These are phyloP conservation scores for Potamarius usumacintae DNA, from an alignment of 2,113 vertebrate genomes.

Conservation along the genomic window DNA sequence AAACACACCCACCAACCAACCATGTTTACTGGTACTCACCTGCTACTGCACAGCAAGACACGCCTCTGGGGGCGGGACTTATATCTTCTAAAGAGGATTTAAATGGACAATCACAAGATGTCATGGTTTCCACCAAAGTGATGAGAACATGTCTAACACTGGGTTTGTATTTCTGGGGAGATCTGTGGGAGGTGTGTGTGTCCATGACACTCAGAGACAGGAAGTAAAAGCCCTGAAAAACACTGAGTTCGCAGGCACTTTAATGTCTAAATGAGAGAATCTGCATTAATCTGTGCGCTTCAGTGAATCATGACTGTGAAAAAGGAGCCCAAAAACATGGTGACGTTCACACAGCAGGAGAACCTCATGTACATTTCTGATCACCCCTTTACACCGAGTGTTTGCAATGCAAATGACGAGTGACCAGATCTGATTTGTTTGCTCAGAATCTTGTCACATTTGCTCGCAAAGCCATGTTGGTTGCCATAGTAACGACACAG, in stretches of 20 bases:
- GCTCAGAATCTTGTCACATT: neutral
- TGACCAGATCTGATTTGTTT: conserved; percentile 2
- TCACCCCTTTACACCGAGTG: neutral
- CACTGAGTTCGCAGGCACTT: neutral
- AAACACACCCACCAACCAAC: too few relatives aligned
- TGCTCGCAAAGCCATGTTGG: neutral
- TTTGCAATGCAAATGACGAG: conserved; percentile 12
- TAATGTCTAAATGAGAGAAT: neutral
- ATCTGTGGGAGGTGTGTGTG: neutral
- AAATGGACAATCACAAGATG: too few relatives aligned
- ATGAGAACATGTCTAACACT: neutral
- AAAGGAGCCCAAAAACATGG: neutral
- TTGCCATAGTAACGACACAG: neutral
- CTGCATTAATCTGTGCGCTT: neutral
- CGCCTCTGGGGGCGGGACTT: too few relatives aligned
- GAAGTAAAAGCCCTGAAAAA: neutral
- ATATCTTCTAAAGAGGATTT: too few relatives aligned
- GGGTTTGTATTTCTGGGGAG: neutral
- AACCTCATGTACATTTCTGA: neutral
- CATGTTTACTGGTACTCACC: too few relatives aligned
- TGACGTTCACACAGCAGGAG: neutral
- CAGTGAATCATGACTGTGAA: neutral
- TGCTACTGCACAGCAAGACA: too few relatives aligned
- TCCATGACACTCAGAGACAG: neutral
- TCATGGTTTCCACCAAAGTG: neutral